A percentile compares a stretch with the other conserved stretches of the same genome.
phyloP scores from a whole-genome alignment of 92 coral and sea anemone species.

The Phenganax marumi region DNA sequence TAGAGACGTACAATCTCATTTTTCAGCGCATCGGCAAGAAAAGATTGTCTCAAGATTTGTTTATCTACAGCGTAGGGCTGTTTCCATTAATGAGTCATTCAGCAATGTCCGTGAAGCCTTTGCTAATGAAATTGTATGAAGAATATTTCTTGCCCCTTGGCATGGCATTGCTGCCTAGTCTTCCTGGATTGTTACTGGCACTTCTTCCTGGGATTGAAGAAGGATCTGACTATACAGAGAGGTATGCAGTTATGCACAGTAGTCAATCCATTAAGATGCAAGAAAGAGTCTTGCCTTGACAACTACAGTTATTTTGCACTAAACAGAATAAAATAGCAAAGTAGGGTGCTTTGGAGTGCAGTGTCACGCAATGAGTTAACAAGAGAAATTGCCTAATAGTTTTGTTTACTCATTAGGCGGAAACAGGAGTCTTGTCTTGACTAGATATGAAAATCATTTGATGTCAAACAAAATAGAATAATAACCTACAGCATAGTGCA shows the following conservation, averaged over 20 bases:
- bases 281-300: too few species aligned
- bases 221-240: constrained; percentile 93
- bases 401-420: too few species aligned
- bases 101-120: constrained; percentile 92
- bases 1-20: constrained; percentile 86
- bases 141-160: constrained; percentile 80
- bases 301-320: too few species aligned
- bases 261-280: too few species aligned
- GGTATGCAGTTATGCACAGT: constrained; percentile 50
- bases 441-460: too few species aligned
- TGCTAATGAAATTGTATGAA: constrained; percentile 77
- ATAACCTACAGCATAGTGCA: too few species aligned
- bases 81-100: constrained; percentile 91
- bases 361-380: too few species aligned
- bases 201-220: constrained; percentile 93
- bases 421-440: too few species aligned
- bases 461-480: too few species aligned
- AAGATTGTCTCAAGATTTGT: constrained; percentile 86
- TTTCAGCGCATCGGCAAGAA: constrained; percentile 82
- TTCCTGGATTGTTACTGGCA: constrained; percentile 78
- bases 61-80: constrained; percentile 83
- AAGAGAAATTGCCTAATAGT: too few species aligned
- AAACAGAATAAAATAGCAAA: too few species aligned
- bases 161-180: constrained; percentile 75
- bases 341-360: too few species aligned